Conservation (phyloP, 2,888 invertebrate genomes). For the Drosophila meridiana region DNA sequence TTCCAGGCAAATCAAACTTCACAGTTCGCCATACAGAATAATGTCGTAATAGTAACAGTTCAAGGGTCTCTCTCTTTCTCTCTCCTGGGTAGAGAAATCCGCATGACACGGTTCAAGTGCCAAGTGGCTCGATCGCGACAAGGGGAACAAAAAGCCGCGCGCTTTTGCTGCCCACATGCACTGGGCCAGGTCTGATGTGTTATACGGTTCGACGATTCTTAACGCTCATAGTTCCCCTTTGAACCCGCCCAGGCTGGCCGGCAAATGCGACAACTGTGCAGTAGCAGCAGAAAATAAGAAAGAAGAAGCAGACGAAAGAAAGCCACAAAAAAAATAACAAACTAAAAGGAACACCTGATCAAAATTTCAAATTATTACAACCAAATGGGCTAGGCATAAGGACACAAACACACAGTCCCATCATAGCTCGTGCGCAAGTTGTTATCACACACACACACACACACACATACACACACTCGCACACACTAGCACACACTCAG, state of each 20-base stretch:
- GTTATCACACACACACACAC: constrained; percentile 50
- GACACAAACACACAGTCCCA: constrained; percentile 51
- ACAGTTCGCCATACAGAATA: constrained; percentile 13
- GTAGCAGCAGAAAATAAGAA: constrained; percentile 24
- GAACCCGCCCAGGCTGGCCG: constrained; percentile 50
- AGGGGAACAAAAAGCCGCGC: constrained; percentile 57
- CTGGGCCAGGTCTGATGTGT: constrained; percentile 32
- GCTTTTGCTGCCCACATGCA: constrained; percentile 63
- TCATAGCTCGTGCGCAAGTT: constrained; percentile 74
- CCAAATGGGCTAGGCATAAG: constrained; percentile 71
- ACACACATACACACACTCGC: constrained; percentile 29
- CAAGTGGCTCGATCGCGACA: constrained; percentile 54
- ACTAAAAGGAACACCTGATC: constrained; percentile 72
- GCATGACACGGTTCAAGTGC: constrained; percentile 71
- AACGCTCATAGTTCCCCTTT: constrained; percentile 77
- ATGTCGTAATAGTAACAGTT: constrained; percentile 6
- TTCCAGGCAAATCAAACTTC: constrained; percentile 51
- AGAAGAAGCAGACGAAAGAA: constrained; percentile 41
- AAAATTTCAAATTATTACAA: constrained; percentile 78
- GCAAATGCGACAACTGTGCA: constrained; percentile 22
- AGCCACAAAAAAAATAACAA: constrained; percentile 52
- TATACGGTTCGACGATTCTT: constrained; percentile 74
- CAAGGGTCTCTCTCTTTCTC: constrained; percentile 11
- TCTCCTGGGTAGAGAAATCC: constrained; percentile 34
- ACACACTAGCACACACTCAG: constrained; percentile 11